Conservation (phyloP, 1,140 invertebrate species). For the Drosophila rufa region DNA sequence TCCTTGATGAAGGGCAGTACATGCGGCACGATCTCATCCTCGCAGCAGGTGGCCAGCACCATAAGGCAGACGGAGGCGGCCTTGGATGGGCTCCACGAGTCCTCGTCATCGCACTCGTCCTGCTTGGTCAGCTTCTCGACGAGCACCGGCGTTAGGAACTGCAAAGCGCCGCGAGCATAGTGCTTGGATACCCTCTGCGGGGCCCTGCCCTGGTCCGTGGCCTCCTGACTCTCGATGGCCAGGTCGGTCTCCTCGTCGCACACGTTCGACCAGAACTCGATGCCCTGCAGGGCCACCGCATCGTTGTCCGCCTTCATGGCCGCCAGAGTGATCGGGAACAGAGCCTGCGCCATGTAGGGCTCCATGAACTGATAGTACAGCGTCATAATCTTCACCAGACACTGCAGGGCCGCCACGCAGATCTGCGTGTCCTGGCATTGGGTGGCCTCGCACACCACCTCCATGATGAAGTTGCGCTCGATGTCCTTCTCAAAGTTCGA, state of each 20-base stretch:
- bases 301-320: constrained; percentile 99
- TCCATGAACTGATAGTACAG: constrained; percentile 99
- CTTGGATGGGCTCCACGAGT: constrained; percentile 99
- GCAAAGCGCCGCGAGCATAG: constrained; percentile 98
- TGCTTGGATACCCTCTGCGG: constrained; percentile 95
- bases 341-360: constrained; percentile 98
- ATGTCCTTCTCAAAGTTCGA: constrained; percentile 99
- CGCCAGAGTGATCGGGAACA: constrained; percentile 99
- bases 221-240: constrained; percentile 97
- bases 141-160: constrained; percentile 97
- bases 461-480: constrained; percentile 99
- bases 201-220: constrained; percentile 95
- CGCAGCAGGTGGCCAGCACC: constrained; percentile 98
- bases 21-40: constrained; percentile 97
- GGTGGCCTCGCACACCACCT: constrained; percentile 98
- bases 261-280: constrained; percentile 99
- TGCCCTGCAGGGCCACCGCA: constrained; percentile 98
- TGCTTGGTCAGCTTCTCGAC: constrained; percentile 98
- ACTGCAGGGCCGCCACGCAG: constrained; percentile 98
- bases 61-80: constrained; percentile 99
- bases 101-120: constrained; percentile 97
- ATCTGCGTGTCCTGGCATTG: constrained; percentile 94
- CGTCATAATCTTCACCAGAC: constrained; percentile 99
- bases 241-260: constrained; percentile 99
- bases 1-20: constrained; percentile 98